These are phyloP conservation scores for Apamea sordens DNA, from an alignment of 2,888 invertebrate genomes.

Conservation along the genomic window DNA sequence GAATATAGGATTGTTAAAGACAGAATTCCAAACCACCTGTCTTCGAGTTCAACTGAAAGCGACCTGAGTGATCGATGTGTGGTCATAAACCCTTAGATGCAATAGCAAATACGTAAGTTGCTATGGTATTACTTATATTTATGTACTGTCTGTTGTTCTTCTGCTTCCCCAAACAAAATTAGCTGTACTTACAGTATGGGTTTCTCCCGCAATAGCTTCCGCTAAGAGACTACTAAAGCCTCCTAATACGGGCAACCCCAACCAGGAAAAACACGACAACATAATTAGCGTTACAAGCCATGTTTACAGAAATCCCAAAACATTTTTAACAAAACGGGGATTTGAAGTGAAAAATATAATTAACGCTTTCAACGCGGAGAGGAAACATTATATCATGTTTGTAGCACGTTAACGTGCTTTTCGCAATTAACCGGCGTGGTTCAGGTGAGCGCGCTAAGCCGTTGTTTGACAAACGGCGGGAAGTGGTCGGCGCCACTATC, in stretches of 20 bases:
- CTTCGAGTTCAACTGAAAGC: neutral
- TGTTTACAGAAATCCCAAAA: slow-evolving; percentile 65
- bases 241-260: slow-evolving; percentile 17
- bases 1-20: neutral
- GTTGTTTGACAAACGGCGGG: slow-evolving; percentile 86
- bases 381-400: slow-evolving; percentile 87
- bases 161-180: neutral
- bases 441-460: slow-evolving; percentile 82
- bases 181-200: neutral
- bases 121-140: neutral
- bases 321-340: slow-evolving; percentile 64
- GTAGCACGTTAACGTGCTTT: slow-evolving; percentile 83
- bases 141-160: neutral
- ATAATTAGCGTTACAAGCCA: slow-evolving; percentile 40
- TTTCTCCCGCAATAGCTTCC: neutral
- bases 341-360: slow-evolving; percentile 73
- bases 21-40: neutral
- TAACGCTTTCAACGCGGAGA: slow-evolving; percentile 71
- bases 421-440: slow-evolving; percentile 83
- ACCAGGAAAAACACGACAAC: slow-evolving; percentile 27
- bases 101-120: neutral
- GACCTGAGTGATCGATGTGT: neutral
- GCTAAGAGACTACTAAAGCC: neutral
- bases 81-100: neutral
- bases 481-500: slow-evolving; percentile 81